These are phyloP conservation scores for Nothoprocta pentlandii DNA, from an alignment of 2,113 vertebrate species.

Conservation along the genomic window DNA sequence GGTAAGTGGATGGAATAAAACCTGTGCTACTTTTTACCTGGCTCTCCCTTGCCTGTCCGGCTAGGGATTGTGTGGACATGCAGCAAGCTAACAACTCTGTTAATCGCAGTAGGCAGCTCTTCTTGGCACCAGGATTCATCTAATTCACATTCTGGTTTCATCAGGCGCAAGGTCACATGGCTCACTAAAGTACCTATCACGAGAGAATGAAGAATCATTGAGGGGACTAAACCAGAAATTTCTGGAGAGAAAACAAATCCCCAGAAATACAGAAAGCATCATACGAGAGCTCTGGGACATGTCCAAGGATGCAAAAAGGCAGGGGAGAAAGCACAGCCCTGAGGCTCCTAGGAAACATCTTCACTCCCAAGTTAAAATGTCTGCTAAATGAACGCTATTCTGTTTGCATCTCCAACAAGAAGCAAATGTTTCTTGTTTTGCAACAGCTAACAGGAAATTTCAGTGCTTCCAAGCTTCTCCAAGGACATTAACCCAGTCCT, in stretches of 20 bases:
- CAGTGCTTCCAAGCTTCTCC: not conserved
- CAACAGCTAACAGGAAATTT: not conserved
- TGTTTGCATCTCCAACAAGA: not conserved
- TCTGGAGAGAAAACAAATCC: not conserved
- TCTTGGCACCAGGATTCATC: constrained; percentile 93
- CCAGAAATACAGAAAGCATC: not conserved
- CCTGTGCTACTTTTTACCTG: constrained; percentile 57
- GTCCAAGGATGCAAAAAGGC: not conserved
- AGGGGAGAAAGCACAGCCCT: not conserved
- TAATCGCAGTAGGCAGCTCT: constrained; percentile 86
- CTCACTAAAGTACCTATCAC: constrained; percentile 87
- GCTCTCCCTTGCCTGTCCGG: constrained; percentile 80
- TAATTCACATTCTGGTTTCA: constrained; percentile 92
- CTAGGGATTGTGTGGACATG: constrained; percentile 86
- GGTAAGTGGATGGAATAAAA: rapidly evolving
- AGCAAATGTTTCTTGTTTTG: not conserved
- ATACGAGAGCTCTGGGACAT: not conserved
- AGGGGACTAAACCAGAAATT: not conserved
- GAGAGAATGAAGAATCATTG: not conserved
- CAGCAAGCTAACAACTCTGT: constrained; percentile 85
- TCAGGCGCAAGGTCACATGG: constrained; percentile 91
- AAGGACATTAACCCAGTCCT: not conserved
- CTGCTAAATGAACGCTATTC: not conserved
- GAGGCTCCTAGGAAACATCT: not conserved
- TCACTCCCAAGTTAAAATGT: not conserved